Evolutionary conservation across 2,113 vertebrate genomes (phyloP).

Genomic region (Anas platyrhynchos): DNA sequence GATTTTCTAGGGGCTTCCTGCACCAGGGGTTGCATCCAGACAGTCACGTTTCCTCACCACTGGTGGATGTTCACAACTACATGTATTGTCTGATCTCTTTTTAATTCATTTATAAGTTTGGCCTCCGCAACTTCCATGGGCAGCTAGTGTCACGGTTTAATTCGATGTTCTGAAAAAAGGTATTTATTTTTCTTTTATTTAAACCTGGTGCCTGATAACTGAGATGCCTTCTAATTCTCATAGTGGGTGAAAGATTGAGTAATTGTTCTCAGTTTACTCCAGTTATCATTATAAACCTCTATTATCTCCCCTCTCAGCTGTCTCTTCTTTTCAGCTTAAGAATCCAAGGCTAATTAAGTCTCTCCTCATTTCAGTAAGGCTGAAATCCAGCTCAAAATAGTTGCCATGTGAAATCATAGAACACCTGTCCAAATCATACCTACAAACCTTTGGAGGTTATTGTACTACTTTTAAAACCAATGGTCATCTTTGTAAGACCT

Average conservation of each 20-base stretch:
- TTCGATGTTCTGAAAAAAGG: constrained; percentile 7
- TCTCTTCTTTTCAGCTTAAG: constrained; percentile 15
- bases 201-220: constrained; percentile 9
- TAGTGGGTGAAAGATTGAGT: constrained; percentile 24
- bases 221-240: constrained; percentile 30
- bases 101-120: neutral
- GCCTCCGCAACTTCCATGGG: neutral
- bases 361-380: constrained; percentile 29
- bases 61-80: neutral
- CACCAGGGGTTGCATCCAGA: neutral
- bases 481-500: neutral
- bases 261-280: constrained; percentile 47
- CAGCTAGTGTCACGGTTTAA: constrained; percentile 4
- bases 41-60: neutral
- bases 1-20: neutral
- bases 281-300: constrained; percentile 23
- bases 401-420: neutral
- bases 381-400: constrained; percentile 48
- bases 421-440: neutral
- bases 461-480: neutral
- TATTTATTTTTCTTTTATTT: constrained; percentile 35
- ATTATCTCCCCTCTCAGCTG: constrained; percentile 38
- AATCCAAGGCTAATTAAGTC: constrained; percentile 51
- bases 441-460: neutral
- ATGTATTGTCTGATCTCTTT: neutral